Conservation (phyloP, 2,113 vertebrate species). For the Alosa alosa region DNA sequence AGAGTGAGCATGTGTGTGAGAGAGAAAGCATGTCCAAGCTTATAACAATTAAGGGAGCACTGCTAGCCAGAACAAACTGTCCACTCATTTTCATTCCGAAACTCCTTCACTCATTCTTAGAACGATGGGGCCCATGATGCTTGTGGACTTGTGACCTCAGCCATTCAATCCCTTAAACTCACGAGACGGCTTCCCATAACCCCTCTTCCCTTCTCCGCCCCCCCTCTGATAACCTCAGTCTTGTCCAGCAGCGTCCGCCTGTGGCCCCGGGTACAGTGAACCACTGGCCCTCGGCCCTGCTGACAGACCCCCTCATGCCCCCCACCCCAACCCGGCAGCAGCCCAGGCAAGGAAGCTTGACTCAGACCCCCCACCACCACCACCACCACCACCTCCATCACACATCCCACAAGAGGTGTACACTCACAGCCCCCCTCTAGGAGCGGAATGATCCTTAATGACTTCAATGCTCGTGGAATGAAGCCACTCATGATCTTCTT, state of each 20-base stretch:
- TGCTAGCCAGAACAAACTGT: background rate
- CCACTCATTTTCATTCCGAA: background rate
- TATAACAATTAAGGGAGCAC: background rate
- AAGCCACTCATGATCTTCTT: constrained; percentile 14
- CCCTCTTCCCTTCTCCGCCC: background rate
- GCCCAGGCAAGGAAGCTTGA: background rate
- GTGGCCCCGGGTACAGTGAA: background rate
- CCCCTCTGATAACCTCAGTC: background rate
- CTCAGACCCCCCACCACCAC: background rate
- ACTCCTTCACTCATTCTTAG: background rate
- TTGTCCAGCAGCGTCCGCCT: background rate
- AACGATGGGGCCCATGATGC: background rate
- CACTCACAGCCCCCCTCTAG: constrained; percentile 6
- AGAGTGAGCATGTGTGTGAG: background rate
- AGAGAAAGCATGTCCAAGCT: constrained; percentile 20
- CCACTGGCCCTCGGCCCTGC: background rate
- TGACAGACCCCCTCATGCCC: background rate
- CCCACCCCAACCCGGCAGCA: background rate
- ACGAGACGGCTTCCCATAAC: background rate
- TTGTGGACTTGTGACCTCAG: background rate
- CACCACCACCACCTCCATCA: background rate
- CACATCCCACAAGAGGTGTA: background rate
- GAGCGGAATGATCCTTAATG: background rate
- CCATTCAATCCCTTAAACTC: background rate
- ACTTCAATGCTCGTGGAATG: background rate